Evolutionary conservation across 2,113 vertebrate genomes (phyloP), one percentile per base, ranked within the genome.

Genomic region (Muntiacus muntjak): DNA sequence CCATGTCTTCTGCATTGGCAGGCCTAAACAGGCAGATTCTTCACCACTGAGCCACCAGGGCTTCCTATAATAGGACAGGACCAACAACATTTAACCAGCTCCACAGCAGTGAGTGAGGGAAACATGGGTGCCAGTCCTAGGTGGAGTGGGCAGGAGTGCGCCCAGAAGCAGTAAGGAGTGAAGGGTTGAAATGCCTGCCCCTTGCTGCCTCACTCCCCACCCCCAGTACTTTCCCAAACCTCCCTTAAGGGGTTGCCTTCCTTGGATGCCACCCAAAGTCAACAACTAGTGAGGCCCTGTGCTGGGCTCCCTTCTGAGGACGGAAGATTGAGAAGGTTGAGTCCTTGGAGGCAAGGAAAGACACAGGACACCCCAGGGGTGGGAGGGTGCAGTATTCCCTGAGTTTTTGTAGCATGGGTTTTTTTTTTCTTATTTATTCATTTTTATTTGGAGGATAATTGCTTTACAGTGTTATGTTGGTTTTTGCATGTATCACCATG

Each of bases 201-300:
- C 45, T 43, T 43, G 60, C 91, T 60, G 60, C 28, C 25, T 36
- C 4, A 1, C 7, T 79, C 33, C 36, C 62, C 54, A 36, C 71
- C 23, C 1, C 10, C 55, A 64, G 87, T 28, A 3, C 87, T 91
- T 90, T 89, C 50, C 47, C 11, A 25, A 47, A 87, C 58, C 64
- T 89, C 62, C 60, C 36, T 17, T 67, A 43, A 92, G 54, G 83
- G 58, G 55, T 50, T 45, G 13, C 82, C 83, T 81, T 55, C 95
- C 67, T 89, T 95, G 89, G 93, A 43, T 74, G 55, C 45, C 91
- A 79, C 50, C 95, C 96, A 95, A 8, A 78, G 43, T 88, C 92
- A 52, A 86, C 64, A 96, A 8, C 90, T 40, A 30, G 26, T 74
- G 90, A 78, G 64, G n/a, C 16, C 84, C 28, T 33, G 43, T 58